phyloP scores from a whole-genome alignment of 2,888 invertebrate genomes.

The Cacoxenus indagator region DNA sequence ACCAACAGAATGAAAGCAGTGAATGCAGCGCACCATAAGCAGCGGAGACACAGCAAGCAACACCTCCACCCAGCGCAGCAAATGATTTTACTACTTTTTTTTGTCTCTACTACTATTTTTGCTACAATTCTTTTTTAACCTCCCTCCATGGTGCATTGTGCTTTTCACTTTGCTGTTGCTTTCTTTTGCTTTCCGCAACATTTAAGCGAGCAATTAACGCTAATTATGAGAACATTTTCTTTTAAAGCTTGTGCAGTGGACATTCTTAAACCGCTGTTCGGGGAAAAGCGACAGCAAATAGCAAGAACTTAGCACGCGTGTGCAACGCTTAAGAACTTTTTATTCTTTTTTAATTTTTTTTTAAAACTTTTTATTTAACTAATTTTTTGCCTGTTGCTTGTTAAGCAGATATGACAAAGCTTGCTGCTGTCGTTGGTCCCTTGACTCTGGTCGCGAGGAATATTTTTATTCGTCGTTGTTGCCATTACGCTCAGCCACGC shows the following conservation, averaged over 20 bases:
- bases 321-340: neutral
- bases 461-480: too few relatives aligned
- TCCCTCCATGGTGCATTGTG: neutral
- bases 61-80: neutral
- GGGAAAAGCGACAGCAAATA: neutral
- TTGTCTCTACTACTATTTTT: neutral
- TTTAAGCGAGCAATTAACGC: conserved; percentile 43
- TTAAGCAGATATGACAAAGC: neutral
- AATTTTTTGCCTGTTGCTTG: neutral
- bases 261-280: neutral
- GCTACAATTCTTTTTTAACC: neutral
- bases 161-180: neutral
- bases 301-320: neutral
- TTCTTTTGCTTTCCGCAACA: conserved; percentile 21
- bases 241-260: conserved; percentile 18
- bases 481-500: neutral
- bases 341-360: neutral
- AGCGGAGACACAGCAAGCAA: neutral
- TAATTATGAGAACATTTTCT: conserved; percentile 40
- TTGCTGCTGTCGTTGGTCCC: too few relatives aligned
- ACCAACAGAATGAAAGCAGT: neutral
- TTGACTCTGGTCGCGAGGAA: too few relatives aligned
- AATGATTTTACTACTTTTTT: too few relatives aligned
- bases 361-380: neutral
- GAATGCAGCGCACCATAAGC: neutral